Base-by-base conservation (phyloP, 2,888 invertebrate genomes). In the Cosmia pyralina region DNA sequence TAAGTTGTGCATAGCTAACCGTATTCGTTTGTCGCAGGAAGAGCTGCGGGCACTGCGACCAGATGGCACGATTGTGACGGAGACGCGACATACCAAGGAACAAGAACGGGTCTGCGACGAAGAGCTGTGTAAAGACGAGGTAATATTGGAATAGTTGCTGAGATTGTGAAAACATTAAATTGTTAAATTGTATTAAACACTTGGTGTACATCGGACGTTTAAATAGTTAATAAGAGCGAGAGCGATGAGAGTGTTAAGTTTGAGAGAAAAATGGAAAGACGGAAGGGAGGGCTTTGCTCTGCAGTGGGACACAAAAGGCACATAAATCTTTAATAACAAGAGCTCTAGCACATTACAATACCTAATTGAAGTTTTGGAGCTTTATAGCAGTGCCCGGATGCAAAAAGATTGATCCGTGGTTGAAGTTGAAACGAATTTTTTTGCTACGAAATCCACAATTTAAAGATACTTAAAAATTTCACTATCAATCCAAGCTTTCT, bases 51-150 rank as follows among this genome's bases (percentile, higher is more conserved):
- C 98, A 63, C 96, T 98, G 64, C 97, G 97, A 85, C 97, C 98
- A 52, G 98, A 98, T 96, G 99, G 99, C 50, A 97, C 98, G 82
- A 97, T 99, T 88, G 97, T 98, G 85, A 98, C 98, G 13, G 98
- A 99, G 96, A 98, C 97, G 81, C 97, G 97, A 88, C 97, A 97
- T 88, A 98, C 97, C 72, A 98, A 98, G 82, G 98, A 98, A 91
- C 98, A 98, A 96, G 98, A 98, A 94, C 97, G 98, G 91, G 96
- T 98, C 72, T 97, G 98, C 88, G 98, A 98, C 97, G 97, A 98
- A 91, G 98, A 98, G 88, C 94, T 98, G 58, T 97, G 97, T 11
- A 97, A 97, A 84, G 97, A 97, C 89, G 97, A 97, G 94, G 96
- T 96, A 83, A 76, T 34, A 15, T 50, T 50, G 7, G 5, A 19